Conservation (phyloP, 2,888 invertebrate species). For the Synergus gifuensis region DNA sequence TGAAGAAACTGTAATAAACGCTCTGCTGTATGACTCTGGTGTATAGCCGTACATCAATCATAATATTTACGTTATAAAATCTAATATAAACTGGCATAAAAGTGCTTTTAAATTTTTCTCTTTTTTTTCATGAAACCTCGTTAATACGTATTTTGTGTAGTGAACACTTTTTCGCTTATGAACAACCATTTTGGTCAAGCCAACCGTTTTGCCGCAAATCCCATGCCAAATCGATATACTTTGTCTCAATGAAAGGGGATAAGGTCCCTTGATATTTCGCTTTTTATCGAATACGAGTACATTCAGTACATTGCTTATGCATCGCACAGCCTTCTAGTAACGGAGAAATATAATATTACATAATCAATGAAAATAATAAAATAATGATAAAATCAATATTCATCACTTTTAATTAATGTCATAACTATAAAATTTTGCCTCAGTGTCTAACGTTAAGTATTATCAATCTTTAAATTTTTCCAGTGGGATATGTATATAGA, state of each 20-base stretch:
- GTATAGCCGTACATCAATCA: slow-evolving; percentile 16
- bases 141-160: slow-evolving; percentile 13
- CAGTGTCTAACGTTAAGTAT: not conserved
- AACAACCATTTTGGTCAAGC: not conserved
- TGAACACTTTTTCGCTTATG: not conserved
- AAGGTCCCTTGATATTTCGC: slow-evolving; percentile 51
- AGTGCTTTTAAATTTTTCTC: not conserved
- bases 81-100: slow-evolving; percentile 6
- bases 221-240: slow-evolving; percentile 48
- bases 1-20: slow-evolving; percentile 29
- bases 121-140: not conserved
- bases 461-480: not conserved
- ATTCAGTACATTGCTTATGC: slow-evolving; percentile 49
- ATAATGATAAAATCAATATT: not conserved
- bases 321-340: slow-evolving; percentile 17
- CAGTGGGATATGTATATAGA: not conserved
- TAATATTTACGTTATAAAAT: slow-evolving; percentile 35
- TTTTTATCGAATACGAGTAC: slow-evolving; percentile 46
- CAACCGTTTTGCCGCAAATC: slow-evolving; percentile 47
- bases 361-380: not conserved
- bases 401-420: not conserved
- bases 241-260: slow-evolving; percentile 60
- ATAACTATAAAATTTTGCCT: not conserved
- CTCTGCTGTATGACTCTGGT: slow-evolving; percentile 12
- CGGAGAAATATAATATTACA: not conserved